Percentiles rank a stretch among this genome's conserved stretches.
phyloP scores from a whole-genome alignment of 2,888 invertebrate species.

The Pyrrhia umbra region DNA sequence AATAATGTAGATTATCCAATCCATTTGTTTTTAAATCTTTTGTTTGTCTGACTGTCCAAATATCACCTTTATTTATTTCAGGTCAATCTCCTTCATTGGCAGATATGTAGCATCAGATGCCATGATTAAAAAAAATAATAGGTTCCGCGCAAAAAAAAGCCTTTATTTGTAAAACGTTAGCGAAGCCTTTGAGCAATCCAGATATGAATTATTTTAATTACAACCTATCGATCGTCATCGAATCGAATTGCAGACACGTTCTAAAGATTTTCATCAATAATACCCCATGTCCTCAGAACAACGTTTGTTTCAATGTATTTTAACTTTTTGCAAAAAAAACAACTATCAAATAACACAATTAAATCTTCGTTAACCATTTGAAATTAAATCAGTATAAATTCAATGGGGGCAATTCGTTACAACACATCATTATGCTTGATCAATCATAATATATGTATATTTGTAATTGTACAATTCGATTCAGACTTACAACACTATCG shows the following conservation, averaged over 20 bases:
- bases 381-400: conserved; percentile 16
- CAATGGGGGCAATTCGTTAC: conserved; percentile 12
- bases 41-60: too few relatives aligned
- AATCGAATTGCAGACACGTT: conserved; percentile 48
- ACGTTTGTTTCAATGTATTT: conserved; percentile 12
- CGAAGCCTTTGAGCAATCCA: conserved; percentile 36
- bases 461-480: conserved; percentile 3
- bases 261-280: conserved; percentile 46
- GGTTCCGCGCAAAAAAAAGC: too few relatives aligned
- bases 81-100: too few relatives aligned
- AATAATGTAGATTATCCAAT: too few relatives aligned
- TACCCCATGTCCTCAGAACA: conserved; percentile 37
- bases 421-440: conserved; percentile 9
- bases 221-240: conserved; percentile 34
- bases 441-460: conserved; percentile 9
- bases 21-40: too few relatives aligned
- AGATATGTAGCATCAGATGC: too few relatives aligned
- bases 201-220: conserved; percentile 34
- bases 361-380: conserved; percentile 13
- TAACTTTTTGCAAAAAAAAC: conserved; percentile 12
- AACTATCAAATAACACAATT: conserved; percentile 15
- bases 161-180: too few relatives aligned
- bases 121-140: too few relatives aligned
- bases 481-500: conserved; percentile 3
- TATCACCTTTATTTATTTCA: too few relatives aligned